Base-by-base conservation (phyloP, 2,113 vertebrate species). In the Chunga burmeisteri region DNA sequence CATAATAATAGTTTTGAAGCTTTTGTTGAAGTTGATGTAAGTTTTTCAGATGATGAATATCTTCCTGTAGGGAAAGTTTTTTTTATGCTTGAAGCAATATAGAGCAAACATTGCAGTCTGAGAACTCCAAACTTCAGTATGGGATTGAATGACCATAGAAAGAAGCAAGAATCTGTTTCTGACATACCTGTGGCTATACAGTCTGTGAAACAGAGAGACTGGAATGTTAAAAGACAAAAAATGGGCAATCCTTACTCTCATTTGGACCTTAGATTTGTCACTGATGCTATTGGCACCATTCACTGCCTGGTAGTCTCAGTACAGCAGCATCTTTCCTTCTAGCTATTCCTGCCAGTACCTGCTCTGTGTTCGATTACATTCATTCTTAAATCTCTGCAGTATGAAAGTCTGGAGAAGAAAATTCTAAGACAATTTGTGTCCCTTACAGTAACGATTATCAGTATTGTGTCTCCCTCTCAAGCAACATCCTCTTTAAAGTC, bases 331-430 rank as follows among this genome's bases (percentile, higher is more conserved):
- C 15, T 88, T 90, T 50, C 22, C 30, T 67, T 75, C 32, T 9
- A 38, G 25, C 3, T n/a, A 47, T 21, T 40, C 26, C 25, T 83
- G 40, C 36, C 53, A 73, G 32, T 19, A 61, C 61, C 10, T 65
- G 17, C 36, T 94, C 18, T 73, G 30, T 0, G 0, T 36, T 61
- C 15, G 7, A 32, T 38, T 83, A n/a, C 0, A 0, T 52, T 78
- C 9, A 12, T 81, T 77, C 53, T 47, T 68, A 68, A 86, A 80
- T 49, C 14, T 6, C 23, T 77, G 49, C 38, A 72, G 34, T 38
- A 72, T 68, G 26, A 26, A 77, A 67, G 9, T 13, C 53, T 77
- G 62, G 21, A 61, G 46, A 61, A 47, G 11, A 73, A 73, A 77
- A 68, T 58, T 22, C 25, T 70, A 38, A 88, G 21, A 47, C 52